A percentile compares a stretch with the other conserved stretches of the same genome.
phyloP scores from a whole-genome alignment of 1,140 invertebrate species.

The Pteromalus puparum region DNA sequence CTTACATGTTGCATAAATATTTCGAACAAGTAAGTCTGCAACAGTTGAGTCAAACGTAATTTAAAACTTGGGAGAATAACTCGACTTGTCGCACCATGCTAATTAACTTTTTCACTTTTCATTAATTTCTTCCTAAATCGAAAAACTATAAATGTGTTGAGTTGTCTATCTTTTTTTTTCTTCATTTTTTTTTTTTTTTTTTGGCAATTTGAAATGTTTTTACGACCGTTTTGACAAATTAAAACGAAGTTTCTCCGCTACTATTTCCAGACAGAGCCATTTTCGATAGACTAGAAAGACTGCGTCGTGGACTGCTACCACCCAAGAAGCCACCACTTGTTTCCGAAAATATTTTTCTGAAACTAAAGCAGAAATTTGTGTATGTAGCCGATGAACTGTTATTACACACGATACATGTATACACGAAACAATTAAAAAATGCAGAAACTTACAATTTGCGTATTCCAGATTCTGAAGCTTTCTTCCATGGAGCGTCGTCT shows the following conservation, averaged over 20 bases:
- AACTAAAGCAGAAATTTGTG: conserved; percentile 73
- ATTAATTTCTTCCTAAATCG: conserved; percentile 6
- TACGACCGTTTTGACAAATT: conserved; percentile 34
- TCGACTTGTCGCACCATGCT: neutral
- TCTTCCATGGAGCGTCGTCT: conserved; percentile 95
- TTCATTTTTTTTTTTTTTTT: conserved; percentile 30
- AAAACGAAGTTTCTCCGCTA: conserved; percentile 64
- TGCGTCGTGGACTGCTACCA: conserved; percentile 81
- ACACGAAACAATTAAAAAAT: conserved; percentile 13
- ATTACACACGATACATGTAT: neutral
- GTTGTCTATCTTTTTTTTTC: conserved; percentile 37
- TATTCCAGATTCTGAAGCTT: conserved; percentile 88
- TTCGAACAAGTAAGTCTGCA: conserved; percentile 40
- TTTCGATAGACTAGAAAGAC: conserved; percentile 83
- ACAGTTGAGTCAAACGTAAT: conserved; percentile 45
- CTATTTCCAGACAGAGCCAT: conserved; percentile 80
- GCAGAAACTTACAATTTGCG: conserved; percentile 90
- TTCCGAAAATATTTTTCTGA: conserved; percentile 83
- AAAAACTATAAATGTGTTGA: conserved; percentile 23
- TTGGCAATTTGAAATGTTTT: conserved; percentile 50
- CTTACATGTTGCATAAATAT: conserved; percentile 30
- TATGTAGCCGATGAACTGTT: neutral
- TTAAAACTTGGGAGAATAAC: conserved; percentile 1
- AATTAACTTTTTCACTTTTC: conserved; percentile 33
- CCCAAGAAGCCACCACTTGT: conserved; percentile 76